Base-by-base conservation (phyloP, 2,797 vertebrate species). In the Phrynocephalus guinanensis region DNA sequence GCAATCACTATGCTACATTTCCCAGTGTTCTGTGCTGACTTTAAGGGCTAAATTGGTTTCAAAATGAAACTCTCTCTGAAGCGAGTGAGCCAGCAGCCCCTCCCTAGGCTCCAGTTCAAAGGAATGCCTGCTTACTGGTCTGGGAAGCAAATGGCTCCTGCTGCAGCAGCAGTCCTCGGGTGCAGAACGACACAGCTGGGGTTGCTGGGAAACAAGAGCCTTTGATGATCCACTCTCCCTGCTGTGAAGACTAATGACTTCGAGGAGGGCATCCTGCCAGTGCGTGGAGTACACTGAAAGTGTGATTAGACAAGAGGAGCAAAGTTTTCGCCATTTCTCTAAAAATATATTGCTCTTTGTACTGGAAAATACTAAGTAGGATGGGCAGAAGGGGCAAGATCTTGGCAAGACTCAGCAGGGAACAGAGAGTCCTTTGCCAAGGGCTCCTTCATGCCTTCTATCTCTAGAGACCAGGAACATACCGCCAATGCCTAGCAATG, bases 191-290 rank as follows among this genome's bases (percentile, higher is more conserved):
- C 93, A 15, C 79, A 6, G 87, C 70, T 0, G 83, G 89, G 88
- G 26, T 77, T 94, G 15, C 93, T 0, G 5, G 90, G 92, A 91
- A 96, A 89, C 81, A 2, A 44, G 90, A 92, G 94, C 86, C 93
- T 96, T 96, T 96, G 96, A 96, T 95, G 94, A 83, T 92, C 91
- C 91, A 50, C 82, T 75, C 77, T 90, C 83, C 94, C 94, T 1
- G 63, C 94, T 96, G 95, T 44, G 95, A 95, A 93, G 83, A 92
- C 84, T 94, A 95, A 95, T 93, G 91, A 95, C 93, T 95, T 96
- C 95, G 94, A 95, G 95, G 92, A 92, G 86, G 91, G 86, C 86
- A 56, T 92, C 93, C 91, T 90, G 91, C 72, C 91, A 92, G 0
- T 0, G 3, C 24, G 48, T 5, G 91, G 91, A 67, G 84, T 44